A percentile compares a stretch with the other conserved stretches of the same genome.
These are phyloP conservation scores for Flexamia atlantica DNA, from an alignment of 2,888 invertebrate genomes.

Conservation along the genomic window DNA sequence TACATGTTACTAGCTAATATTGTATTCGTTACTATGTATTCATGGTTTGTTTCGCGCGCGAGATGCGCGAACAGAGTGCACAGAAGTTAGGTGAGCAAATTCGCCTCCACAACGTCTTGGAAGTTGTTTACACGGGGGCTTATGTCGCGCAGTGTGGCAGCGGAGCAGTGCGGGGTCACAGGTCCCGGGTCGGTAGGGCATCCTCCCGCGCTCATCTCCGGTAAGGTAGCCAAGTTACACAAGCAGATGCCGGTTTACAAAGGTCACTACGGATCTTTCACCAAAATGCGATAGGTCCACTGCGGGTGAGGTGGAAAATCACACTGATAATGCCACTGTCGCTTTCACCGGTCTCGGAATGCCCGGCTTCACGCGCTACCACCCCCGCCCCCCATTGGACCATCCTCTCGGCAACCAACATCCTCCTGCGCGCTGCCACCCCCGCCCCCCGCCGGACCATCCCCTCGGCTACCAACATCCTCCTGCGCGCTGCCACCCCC, in stretches of 20 bases:
- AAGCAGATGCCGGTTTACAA: slow-evolving; percentile 57
- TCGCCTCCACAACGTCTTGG: too few species aligned
- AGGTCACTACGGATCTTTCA: slow-evolving; percentile 57
- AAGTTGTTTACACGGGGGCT: not conserved
- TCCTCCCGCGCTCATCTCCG: slow-evolving; percentile 32
- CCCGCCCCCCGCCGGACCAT: not conserved
- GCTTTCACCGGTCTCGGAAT: slow-evolving; percentile 49
- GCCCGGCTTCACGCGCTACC: not conserved
- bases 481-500: not conserved
- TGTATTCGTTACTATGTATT: too few species aligned
- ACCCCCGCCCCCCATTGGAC: not conserved
- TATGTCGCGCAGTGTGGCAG: not conserved
- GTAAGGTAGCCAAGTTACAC: slow-evolving; percentile 48
- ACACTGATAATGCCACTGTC: slow-evolving; percentile 55
- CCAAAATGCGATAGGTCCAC: slow-evolving; percentile 60
- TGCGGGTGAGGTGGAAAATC: slow-evolving; percentile 50
- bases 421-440: too few species aligned
- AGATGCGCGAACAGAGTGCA: too few species aligned
- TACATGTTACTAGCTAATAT: too few species aligned
- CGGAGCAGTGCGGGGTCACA: not conserved
- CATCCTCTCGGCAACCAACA: not conserved
- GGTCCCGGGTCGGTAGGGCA: slow-evolving; percentile 25
- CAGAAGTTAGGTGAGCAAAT: too few species aligned
- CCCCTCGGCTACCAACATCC: too few species aligned
- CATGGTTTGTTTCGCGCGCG: too few species aligned